Evolutionary conservation across 2,888 invertebrate genomes (phyloP), one percentile per base, ranked within the genome.

Genomic region (Saturnia japonica): DNA sequence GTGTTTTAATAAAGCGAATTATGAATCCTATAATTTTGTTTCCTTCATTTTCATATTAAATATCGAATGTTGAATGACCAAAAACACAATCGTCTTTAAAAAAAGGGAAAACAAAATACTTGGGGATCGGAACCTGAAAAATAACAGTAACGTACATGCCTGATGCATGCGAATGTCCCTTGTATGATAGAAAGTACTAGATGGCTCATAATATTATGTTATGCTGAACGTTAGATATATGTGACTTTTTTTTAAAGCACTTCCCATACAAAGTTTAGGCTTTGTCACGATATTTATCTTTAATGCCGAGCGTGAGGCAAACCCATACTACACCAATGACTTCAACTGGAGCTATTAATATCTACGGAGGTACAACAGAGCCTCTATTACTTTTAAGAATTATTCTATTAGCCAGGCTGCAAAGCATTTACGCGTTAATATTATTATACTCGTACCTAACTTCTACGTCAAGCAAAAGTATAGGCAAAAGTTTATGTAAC

Each of bases 1-100:
- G 91, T 91, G 92, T 93, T 94, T 93, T 93, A 93, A 90, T 93
- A 94, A 93, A 93, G 88, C 87, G 87, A 90, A 83, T 85, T 88
- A 86, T 84, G 85, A 88, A 87, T 81, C 80, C 42, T 68, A 62
- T 7, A 19, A 40, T 42, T 57, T 62, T 25, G 47, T 71, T 68
- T 68, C n/a, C 45, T 68, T 68, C 42, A 25, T 51, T 47, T 47
- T 19, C 19, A 1, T 19, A n/a, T 47, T 7, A 19, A 47, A 43
- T 43, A 43, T 43, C 43, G 9, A 12, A 7, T 43, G 12, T 43
- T 8, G 12, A 43, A 43, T 12, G 3, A 12, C 9, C 43, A 43
- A 43, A 34, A 43, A 43, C 12, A 43, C 43, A 43, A 12, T 12
- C 12, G 43, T 43, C 3, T 8, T 43, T 43, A 43, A 43, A 43